A percentile compares a stretch with the other conserved stretches of the same genome.
Evolutionary conservation across 1,140 invertebrate genomes (phyloP).

Genomic region (Stegodyphus mimosarum): DNA sequence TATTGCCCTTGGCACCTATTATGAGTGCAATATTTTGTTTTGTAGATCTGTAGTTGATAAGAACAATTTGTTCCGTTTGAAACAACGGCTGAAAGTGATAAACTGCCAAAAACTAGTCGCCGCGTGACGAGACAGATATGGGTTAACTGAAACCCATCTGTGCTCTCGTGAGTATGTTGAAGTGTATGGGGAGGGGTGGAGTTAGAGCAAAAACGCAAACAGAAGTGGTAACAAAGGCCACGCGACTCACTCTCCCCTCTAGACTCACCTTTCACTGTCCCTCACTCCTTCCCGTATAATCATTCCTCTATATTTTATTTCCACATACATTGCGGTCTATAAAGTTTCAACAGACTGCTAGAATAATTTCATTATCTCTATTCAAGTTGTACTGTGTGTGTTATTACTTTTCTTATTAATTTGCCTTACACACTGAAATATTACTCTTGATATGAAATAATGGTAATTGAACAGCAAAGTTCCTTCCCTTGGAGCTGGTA

Average conservation of each 20-base stretch:
- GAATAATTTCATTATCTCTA: too few relatives aligned
- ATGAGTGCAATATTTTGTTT: background rate
- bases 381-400: too few relatives aligned
- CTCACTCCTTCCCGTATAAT: too few relatives aligned
- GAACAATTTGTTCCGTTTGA: background rate
- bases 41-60: background rate
- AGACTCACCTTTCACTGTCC: conserved; percentile 23
- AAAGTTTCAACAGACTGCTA: too few relatives aligned
- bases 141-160: conserved; percentile 21
- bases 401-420: too few relatives aligned
- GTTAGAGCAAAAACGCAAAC: conserved; percentile 11
- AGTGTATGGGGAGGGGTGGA: background rate
- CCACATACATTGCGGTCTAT: too few relatives aligned
- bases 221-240: conserved; percentile 40
- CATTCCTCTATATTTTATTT: too few relatives aligned
- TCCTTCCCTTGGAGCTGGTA: too few relatives aligned
- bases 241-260: conserved; percentile 12
- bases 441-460: too few relatives aligned
- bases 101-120: conserved; percentile 7
- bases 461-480: too few relatives aligned
- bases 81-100: background rate
- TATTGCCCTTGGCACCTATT: background rate
- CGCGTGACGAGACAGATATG: background rate
- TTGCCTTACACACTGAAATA: too few relatives aligned
- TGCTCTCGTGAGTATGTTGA: background rate